Evolutionary conservation across 64 coral and sea anemone species (phyloP).

Genomic region (Montipora cactus): DNA sequence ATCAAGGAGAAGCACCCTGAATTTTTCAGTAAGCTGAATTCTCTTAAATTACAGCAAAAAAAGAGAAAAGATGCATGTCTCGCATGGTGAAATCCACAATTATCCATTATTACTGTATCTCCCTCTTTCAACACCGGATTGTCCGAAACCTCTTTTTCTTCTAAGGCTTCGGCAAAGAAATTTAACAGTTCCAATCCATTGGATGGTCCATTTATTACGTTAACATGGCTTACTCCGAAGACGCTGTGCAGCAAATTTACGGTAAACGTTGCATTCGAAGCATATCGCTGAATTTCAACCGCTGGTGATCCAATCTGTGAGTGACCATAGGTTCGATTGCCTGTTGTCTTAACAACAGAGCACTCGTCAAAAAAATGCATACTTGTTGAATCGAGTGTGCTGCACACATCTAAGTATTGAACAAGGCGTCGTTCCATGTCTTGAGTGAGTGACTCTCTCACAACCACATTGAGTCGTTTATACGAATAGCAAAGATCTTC

Average conservation of each 20-base stretch:
- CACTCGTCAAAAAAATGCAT: constrained; percentile 64
- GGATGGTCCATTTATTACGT: constrained; percentile 17
- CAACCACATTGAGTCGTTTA: background rate
- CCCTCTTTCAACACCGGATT: constrained; percentile 13
- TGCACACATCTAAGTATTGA: constrained; percentile 61
- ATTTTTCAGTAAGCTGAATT: no score
- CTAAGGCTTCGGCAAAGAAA: constrained; percentile 51
- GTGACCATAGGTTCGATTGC: constrained; percentile 59
- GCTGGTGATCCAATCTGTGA: constrained; percentile 30
- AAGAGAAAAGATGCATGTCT: no score
- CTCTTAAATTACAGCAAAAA: no score
- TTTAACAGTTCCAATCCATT: constrained; percentile 46
- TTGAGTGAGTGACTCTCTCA: constrained; percentile 41
- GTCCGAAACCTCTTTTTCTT: constrained; percentile 12
- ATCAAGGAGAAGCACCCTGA: no score
- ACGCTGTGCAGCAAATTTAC: constrained; percentile 38
- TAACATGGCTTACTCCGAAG: constrained; percentile 36
- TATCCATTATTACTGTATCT: constrained; percentile 50
- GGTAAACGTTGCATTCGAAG: constrained; percentile 48
- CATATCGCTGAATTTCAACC: constrained; percentile 71
- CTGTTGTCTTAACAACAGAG: constrained; percentile 24
- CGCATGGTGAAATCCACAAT: constrained; percentile 58
- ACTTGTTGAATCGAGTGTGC: constrained; percentile 30
- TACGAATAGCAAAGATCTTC: no score
- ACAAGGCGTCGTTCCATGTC: constrained; percentile 30